phyloP scores from a whole-genome alignment of 2,113 vertebrate genomes.

The Anseranas semipalmata region DNA sequence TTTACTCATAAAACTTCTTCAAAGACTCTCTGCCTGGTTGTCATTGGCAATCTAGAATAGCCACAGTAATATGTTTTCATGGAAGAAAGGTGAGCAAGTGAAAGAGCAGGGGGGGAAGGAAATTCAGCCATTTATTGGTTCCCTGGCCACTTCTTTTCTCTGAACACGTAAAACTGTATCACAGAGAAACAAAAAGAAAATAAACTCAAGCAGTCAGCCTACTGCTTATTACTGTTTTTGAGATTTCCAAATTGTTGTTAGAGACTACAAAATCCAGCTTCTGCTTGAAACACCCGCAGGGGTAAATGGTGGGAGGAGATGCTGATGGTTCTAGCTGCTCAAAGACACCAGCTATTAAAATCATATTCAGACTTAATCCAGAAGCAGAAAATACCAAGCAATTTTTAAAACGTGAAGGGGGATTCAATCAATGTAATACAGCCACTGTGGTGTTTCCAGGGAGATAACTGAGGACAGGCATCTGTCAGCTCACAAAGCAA shows the following conservation, averaged over 20 bases:
- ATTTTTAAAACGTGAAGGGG: neutral
- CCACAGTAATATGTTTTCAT: neutral
- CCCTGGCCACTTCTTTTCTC: neutral
- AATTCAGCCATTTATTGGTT: neutral
- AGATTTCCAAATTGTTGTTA: neutral
- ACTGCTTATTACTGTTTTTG: neutral
- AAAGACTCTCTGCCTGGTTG: neutral
- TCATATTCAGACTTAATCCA: neutral
- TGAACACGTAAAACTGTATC: neutral
- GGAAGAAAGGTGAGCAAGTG: neutral
- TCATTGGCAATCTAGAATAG: neutral
- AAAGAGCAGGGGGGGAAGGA: neutral
- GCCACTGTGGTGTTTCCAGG: neutral
- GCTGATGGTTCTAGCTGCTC: neutral
- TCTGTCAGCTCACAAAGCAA: neutral
- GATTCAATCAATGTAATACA: neutral
- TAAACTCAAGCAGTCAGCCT: neutral
- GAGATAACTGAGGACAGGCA: neutral
- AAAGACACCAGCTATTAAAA: neutral
- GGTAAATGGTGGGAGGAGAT: neutral
- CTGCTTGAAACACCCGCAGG: neutral
- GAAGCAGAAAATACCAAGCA: neutral
- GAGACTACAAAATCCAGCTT: neutral
- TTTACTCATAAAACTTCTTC: neutral
- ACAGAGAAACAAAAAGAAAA: neutral